Conservation (phyloP, 2,888 invertebrate genomes). For the Podotricha telesiphe region DNA sequence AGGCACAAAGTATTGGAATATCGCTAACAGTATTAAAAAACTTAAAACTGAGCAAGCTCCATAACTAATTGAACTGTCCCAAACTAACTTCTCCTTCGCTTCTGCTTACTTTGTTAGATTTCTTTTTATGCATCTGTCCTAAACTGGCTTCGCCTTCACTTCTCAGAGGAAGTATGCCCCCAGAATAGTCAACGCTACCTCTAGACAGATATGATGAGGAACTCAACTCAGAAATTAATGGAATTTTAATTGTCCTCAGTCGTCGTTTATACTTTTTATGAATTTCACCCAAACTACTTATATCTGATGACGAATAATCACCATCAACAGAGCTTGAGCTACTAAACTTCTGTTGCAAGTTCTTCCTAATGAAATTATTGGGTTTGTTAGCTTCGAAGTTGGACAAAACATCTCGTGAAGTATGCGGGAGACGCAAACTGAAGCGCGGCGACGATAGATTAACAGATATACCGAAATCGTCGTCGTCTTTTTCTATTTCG, state of each 20-base stretch:
- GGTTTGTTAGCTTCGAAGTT: constrained; percentile 53
- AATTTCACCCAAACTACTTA: constrained; percentile 77
- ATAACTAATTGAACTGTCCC: constrained; percentile 37
- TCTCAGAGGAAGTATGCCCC: constrained; percentile 61
- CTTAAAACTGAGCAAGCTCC: constrained; percentile 6
- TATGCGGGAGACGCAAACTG: constrained; percentile 69
- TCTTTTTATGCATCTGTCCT: constrained; percentile 51
- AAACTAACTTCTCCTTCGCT: constrained; percentile 66
- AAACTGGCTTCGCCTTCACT: constrained; percentile 73
- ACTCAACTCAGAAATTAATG: constrained; percentile 63
- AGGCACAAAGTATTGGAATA: constrained; percentile 31
- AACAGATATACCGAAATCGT: constrained; percentile 66
- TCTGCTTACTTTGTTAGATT: constrained; percentile 51
- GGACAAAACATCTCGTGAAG: constrained; percentile 64
- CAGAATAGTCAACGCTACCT: constrained; percentile 59
- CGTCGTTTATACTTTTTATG: constrained; percentile 58
- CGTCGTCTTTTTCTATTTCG: constrained; percentile 54
- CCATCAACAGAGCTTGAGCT: constrained; percentile 71
- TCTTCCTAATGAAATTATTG: constrained; percentile 29
- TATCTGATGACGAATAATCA: constrained; percentile 70
- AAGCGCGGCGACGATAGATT: constrained; percentile 76
- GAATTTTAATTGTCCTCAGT: constrained; percentile 52
- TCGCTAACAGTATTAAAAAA: constrained; percentile 12
- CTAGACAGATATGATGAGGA: constrained; percentile 58
- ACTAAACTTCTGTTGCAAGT: constrained; percentile 50